phyloP scores from a whole-genome alignment of 1,140 invertebrate species.

The Mizuhopecten yessoensis region DNA sequence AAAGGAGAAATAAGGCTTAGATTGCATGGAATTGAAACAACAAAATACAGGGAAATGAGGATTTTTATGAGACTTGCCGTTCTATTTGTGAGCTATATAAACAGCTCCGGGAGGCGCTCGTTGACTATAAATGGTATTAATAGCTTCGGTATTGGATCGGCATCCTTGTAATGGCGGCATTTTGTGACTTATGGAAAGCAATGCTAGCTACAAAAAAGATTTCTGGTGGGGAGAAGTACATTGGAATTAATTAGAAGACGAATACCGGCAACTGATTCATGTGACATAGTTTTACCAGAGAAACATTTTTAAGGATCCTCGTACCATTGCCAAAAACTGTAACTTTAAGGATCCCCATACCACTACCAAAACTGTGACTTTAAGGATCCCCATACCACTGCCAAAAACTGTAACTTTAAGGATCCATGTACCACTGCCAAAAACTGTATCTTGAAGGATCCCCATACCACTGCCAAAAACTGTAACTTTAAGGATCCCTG shows the following conservation, averaged over 20 bases:
- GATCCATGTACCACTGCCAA: too few relatives aligned
- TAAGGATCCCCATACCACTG: too few relatives aligned
- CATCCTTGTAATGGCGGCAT: neutral
- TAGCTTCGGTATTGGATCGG: neutral
- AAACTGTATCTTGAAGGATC: too few relatives aligned
- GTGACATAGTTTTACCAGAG: too few relatives aligned
- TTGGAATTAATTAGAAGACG: neutral
- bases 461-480: too few relatives aligned
- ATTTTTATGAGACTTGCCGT: neutral
- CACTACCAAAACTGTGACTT: too few relatives aligned
- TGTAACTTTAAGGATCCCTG: too few relatives aligned
- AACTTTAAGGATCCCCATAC: too few relatives aligned
- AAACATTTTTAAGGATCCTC: too few relatives aligned
- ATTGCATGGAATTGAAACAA: conserved; percentile 16
- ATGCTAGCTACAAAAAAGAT: neutral
- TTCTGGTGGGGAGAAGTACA: neutral
- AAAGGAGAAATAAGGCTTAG: neutral
- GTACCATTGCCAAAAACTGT: too few relatives aligned
- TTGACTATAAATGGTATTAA: neutral
- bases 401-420: too few relatives aligned
- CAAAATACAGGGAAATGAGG: neutral
- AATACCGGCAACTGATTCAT: too few relatives aligned
- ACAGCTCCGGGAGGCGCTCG: neutral
- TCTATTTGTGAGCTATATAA: neutral
- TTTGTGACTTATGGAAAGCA: neutral